Base-by-base conservation (phyloP, 2,113 vertebrate species). In the Trematocara stigmaticum region DNA sequence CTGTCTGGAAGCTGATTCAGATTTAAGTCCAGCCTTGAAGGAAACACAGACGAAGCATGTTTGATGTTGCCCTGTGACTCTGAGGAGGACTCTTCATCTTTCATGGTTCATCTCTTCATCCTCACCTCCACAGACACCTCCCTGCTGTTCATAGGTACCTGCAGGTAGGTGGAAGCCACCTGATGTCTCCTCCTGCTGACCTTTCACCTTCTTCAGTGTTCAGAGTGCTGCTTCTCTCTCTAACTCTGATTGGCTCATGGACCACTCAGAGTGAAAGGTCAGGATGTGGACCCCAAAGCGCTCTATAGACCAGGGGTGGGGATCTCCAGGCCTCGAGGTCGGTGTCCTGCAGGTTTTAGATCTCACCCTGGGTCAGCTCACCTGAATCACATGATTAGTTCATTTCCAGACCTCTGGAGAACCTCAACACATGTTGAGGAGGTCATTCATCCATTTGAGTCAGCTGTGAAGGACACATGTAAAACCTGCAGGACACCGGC, bases 161-260 rank as follows among this genome's bases (percentile, higher is more conserved):
- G n/a, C n/a, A n/a, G n/a, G n/a, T n/a, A n/a, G n/a, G n/a, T n/a
- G n/a, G n/a, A n/a, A n/a, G n/a, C n/a, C 69, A 82, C 26, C 45
- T 76, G 64, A 40, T 53, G 49, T 45, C 23, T 55, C 78, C 56
- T 15, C n/a, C 56, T 29, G 45, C 16, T 12, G 42, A 47, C 53
- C 53, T 35, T 38, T 84, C n/a, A 57, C 51, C 47, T 78, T 12
- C 56, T 74, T n/a, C 16, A 38, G 18, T 61, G 34, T 81, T 71
- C 61, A n/a, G 49, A 85, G 40, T 5, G 29, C 16, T 12, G 78
- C 80, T 66, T 42, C 55, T 78, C 55, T 78, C 57, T 79, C 56
- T 88, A 87, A 87, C 87, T 84, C 81, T 76, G 83, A 91, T 86
- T 88, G 88, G 88, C 78, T 89, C 56, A 79, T 57, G 85, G 52